Evolutionary conservation across 2,113 vertebrate genomes (phyloP).

Genomic region (Candoia aspera): DNA sequence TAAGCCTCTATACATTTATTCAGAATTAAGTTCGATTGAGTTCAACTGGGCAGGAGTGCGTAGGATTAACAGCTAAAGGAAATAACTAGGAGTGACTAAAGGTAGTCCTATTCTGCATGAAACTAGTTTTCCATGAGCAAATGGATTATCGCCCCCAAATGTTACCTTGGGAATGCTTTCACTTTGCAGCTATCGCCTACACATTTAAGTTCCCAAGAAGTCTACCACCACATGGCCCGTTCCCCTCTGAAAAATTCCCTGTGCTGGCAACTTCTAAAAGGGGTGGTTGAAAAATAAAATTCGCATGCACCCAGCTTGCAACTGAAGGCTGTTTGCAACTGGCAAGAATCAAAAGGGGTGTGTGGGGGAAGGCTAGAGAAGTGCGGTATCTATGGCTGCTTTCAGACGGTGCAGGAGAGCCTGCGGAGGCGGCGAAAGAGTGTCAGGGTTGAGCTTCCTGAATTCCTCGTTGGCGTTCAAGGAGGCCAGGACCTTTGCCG

Average conservation of each 20-base stretch:
- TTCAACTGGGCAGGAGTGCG: background rate
- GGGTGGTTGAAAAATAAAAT: background rate
- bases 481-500: constrained; percentile 81
- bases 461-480: constrained; percentile 87
- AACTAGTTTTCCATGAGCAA: background rate
- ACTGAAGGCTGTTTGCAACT: constrained; percentile 22
- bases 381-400: constrained; percentile 67
- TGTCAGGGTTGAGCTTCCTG: constrained; percentile 74
- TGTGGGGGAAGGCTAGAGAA: constrained; percentile 32
- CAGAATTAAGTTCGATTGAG: background rate
- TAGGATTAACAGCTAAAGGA: background rate
- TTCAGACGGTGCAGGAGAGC: constrained; percentile 81
- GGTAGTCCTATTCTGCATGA: background rate
- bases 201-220: too few relatives aligned
- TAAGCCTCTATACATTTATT: background rate
- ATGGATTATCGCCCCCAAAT: too few relatives aligned
- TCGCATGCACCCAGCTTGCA: constrained; percentile 4
- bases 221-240: background rate
- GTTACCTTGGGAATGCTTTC: background rate
- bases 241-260: constrained; percentile 19
- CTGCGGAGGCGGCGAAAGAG: constrained; percentile 72
- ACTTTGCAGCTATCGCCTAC: background rate
- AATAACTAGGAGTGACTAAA: background rate
- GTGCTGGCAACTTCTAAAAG: constrained; percentile 21
- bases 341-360: background rate